These are phyloP conservation scores for Champsocephalus esox DNA, from an alignment of 2,797 vertebrate genomes.

Conservation along the genomic window DNA sequence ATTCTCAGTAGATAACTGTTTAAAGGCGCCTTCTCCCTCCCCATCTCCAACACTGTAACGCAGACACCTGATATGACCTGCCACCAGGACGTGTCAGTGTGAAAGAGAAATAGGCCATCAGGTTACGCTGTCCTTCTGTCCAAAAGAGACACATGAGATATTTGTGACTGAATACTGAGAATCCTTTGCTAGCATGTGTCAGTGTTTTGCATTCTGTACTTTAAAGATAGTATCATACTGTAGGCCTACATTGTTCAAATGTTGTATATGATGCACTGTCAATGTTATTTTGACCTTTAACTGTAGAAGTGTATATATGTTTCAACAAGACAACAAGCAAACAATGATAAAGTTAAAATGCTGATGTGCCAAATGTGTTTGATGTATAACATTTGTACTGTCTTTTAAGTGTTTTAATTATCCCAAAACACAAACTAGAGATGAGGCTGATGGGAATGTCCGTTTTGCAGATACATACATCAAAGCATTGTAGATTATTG, in stretches of 20 bases:
- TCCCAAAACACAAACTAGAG: not conserved
- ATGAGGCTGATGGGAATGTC: not conserved
- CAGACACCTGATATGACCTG: constrained; percentile 38
- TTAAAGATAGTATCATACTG: not conserved
- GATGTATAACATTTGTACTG: not conserved
- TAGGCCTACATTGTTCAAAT: not conserved
- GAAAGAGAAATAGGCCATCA: not conserved
- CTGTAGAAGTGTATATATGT: not conserved
- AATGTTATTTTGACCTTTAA: not conserved
- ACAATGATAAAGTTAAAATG: not conserved
- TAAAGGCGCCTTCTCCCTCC: constrained; percentile 1
- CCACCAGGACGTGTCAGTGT: constrained; percentile 4
- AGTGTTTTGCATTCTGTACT: not conserved
- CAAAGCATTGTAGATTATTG: not conserved
- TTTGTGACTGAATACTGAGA: not conserved
- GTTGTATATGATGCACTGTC: not conserved
- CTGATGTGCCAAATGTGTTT: not conserved
- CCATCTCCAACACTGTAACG: not conserved
- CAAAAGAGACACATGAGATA: constrained; percentile 11
- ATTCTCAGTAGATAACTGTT: not conserved
- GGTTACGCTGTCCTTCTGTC: constrained; percentile 21
- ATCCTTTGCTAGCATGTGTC: not conserved
- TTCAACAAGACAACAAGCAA: not conserved
- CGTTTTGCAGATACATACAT: not conserved
- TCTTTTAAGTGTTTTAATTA: not conserved